These are phyloP conservation scores for Diplogasteroides magnus DNA, from an alignment of 1,140 invertebrate species.

Conservation along the genomic window DNA sequence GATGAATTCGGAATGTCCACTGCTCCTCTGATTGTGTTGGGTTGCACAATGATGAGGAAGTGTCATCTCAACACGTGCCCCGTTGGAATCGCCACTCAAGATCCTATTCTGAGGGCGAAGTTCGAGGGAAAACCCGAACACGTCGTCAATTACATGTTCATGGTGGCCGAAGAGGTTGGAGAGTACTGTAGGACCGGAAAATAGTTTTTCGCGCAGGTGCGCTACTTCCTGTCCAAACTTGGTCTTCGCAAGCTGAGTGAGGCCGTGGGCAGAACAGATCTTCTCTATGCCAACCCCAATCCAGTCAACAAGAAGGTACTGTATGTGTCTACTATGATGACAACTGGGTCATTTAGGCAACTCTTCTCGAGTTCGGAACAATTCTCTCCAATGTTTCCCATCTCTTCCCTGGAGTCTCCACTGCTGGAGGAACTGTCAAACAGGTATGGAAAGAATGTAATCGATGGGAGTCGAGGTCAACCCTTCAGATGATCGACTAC, in stretches of 20 bases:
- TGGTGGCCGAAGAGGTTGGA: conserved; percentile 95
- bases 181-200: too few species aligned
- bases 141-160: conserved; percentile 94
- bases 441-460: conserved; percentile 63
- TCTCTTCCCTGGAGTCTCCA: conserved; percentile 80
- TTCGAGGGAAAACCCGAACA: conserved; percentile 95
- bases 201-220: too few species aligned
- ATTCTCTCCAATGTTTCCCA: conserved; percentile 82
- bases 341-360: conserved; percentile 61
- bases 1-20: conserved; percentile 94
- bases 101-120: conserved; percentile 86
- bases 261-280: conserved; percentile 65
- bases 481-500: conserved; percentile 39
- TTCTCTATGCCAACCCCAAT: conserved; percentile 62
- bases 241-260: conserved; percentile 81
- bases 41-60: conserved; percentile 99
- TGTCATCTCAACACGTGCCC: conserved; percentile 99
- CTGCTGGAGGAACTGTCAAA: conserved; percentile 75
- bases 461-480: conserved; percentile 5
- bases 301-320: conserved; percentile 67
- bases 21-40: conserved; percentile 88
- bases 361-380: conserved; percentile 74
- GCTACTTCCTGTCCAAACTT: conserved; percentile 73
- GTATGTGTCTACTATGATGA: background rate
- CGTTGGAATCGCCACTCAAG: conserved; percentile 92